A percentile compares a stretch with the other conserved stretches of the same genome.
phyloP scores from a whole-genome alignment of 2,113 vertebrate species.

The Hirundichthys speculiger region DNA sequence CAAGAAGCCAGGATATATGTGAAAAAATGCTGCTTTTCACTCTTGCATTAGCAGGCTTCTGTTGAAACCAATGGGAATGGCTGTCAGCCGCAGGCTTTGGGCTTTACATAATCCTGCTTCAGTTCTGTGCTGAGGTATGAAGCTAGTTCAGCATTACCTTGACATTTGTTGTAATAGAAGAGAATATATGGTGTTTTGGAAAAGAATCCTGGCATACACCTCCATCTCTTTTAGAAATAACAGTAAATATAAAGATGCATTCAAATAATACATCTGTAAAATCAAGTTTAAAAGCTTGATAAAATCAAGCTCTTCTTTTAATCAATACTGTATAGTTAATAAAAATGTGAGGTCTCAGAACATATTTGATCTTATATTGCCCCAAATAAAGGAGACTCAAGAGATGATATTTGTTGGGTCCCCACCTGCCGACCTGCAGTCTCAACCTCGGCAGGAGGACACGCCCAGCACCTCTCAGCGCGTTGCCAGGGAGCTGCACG shows the following conservation, averaged over 20 bases:
- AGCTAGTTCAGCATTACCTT: background rate
- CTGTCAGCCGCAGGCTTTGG: background rate
- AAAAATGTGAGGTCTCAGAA: slow-evolving; percentile 1
- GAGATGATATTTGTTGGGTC: background rate
- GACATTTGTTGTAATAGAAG: background rate
- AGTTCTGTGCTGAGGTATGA: background rate
- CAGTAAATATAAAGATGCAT: background rate
- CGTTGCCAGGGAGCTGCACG: too few relatives aligned
- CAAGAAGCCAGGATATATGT: background rate
- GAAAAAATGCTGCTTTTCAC: slow-evolving; percentile 7
- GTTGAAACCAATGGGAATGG: background rate
- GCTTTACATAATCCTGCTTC: slow-evolving; percentile 3
- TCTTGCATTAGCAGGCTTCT: background rate
- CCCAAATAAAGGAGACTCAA: background rate
- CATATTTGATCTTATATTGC: background rate
- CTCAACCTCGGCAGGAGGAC: too few relatives aligned
- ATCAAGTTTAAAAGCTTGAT: background rate
- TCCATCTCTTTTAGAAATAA: background rate
- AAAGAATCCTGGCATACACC: background rate
- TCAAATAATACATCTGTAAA: background rate
- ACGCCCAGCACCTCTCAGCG: too few relatives aligned
- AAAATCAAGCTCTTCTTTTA: too few relatives aligned
- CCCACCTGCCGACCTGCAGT: too few relatives aligned
- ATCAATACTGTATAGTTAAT: background rate
- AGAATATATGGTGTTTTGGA: too few relatives aligned